Evolutionary conservation across 2,888 invertebrate genomes (phyloP), one percentile per base, ranked within the genome.

Genomic region (Aporophyla nigra): DNA sequence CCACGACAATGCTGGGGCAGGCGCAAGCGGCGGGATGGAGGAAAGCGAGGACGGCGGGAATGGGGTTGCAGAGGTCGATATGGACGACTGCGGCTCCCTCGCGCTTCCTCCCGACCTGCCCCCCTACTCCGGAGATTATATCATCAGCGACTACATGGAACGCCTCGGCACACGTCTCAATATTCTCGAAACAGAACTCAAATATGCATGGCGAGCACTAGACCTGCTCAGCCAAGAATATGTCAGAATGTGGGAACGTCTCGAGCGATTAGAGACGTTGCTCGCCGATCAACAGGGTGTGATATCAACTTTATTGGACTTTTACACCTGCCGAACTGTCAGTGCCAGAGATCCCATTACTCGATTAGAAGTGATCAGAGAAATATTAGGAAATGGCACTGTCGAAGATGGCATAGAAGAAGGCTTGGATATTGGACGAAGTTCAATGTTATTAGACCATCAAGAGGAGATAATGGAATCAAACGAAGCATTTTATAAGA

Each of bases 181-280:
- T 91, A 98, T 99, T 88, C 97, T 99, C 21, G 99, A 99, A 94
- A 98, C 98, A 5, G 99, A 99, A 94, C 97, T 99, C 67, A 98
- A 99, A 91, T 99, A 99, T 92, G 99, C 99, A 27, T 99, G 99
- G 99, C 97, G 99, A 84, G 99, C 99, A 5, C 97, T 99, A 74
- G 99, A 99, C 92, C 97, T 99, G 71, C 97, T 99, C 53, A 99
- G 99, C 58, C 98, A 98, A 91, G 99, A 99, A 93, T 99, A 99
- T 91, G 98, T 99, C 71, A 98, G 98, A 93, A 99, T 99, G 98
- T 99, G 99, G 99, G 98, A 98, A 91, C 97, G 99, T 63, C 96
- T 99, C 79, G 99, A 99, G 91, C 98, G 99, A 93, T 96, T 99
- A 49, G 99, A 99, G 93, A 97, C 98, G 40, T 97, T 99, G 80